Conservation (phyloP, 2,113 vertebrate genomes). For the Quiscalus mexicanus region DNA sequence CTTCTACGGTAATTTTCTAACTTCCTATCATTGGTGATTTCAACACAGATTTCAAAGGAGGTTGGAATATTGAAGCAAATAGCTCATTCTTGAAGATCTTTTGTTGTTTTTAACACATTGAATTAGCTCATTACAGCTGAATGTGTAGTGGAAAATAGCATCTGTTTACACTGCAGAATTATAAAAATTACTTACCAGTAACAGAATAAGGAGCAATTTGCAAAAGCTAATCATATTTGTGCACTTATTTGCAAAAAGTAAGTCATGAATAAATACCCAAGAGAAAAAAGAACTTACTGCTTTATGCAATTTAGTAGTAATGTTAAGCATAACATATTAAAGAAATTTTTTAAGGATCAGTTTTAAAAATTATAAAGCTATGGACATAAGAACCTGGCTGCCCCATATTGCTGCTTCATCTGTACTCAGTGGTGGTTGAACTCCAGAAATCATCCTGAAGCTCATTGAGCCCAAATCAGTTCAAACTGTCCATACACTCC, state of each 20-base stretch:
- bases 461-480: not conserved
- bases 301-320: constrained; percentile 17
- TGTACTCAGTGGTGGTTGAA: not conserved
- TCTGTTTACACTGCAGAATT: constrained; percentile 75
- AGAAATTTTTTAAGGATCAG: not conserved
- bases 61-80: constrained; percentile 45
- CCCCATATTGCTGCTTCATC: not conserved
- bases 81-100: constrained; percentile 62
- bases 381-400: not conserved
- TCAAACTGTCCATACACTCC: not conserved
- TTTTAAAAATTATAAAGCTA: not conserved
- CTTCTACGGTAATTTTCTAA: constrained; percentile 1
- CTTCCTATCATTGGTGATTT: constrained; percentile 24
- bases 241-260: constrained; percentile 72
- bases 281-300: constrained; percentile 44
- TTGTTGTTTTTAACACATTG: constrained; percentile 71
- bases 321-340: constrained; percentile 4
- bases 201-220: constrained; percentile 74
- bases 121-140: constrained; percentile 72
- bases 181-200: constrained; percentile 79
- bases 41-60: constrained; percentile 30
- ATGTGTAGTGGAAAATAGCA: constrained; percentile 71
- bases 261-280: constrained; percentile 65
- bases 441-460: not conserved
- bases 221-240: constrained; percentile 77